phyloP scores from a whole-genome alignment of 2,888 invertebrate species.

The Dasypogon diadema region DNA sequence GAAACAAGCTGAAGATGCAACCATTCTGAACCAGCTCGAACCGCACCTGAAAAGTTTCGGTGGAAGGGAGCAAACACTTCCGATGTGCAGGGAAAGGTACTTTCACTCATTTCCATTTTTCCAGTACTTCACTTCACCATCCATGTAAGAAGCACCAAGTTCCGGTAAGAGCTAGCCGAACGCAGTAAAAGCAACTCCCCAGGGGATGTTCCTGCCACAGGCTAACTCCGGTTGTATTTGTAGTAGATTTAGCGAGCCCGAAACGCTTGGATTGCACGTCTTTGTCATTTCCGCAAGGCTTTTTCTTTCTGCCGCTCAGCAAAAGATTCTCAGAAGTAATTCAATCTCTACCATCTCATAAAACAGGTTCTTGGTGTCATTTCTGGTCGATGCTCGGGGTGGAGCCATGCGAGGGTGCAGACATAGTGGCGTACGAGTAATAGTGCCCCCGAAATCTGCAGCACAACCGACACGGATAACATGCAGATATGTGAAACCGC shows the following conservation, averaged over 20 bases:
- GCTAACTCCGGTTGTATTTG: too few relatives aligned
- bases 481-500: slow-evolving; percentile 87
- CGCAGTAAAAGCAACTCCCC: too few relatives aligned
- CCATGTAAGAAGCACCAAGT: too few relatives aligned
- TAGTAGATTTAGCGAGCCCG: too few relatives aligned
- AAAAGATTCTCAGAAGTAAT: too few relatives aligned
- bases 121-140: neutral
- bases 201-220: too few relatives aligned
- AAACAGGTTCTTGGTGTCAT: slow-evolving; percentile 96
- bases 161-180: too few relatives aligned
- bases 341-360: too few relatives aligned
- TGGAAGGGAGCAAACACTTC: slow-evolving; percentile 68
- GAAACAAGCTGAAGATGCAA: slow-evolving; percentile 30
- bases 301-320: too few relatives aligned
- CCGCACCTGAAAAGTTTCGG: slow-evolving; percentile 68
- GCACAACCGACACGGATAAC: slow-evolving; percentile 96
- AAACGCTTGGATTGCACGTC: too few relatives aligned
- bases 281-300: too few relatives aligned
- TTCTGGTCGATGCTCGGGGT: slow-evolving; percentile 98
- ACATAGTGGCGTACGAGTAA: slow-evolving; percentile 95
- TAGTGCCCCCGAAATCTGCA: slow-evolving; percentile 96
- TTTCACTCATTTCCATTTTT: slow-evolving; percentile 59
- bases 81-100: slow-evolving; percentile 71
- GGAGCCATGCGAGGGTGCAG: slow-evolving; percentile 99
- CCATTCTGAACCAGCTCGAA: slow-evolving; percentile 56